These are phyloP conservation scores for Epizoanthus ramosus DNA, from an alignment of 92 coral and sea anemone genomes.

Conservation along the genomic window DNA sequence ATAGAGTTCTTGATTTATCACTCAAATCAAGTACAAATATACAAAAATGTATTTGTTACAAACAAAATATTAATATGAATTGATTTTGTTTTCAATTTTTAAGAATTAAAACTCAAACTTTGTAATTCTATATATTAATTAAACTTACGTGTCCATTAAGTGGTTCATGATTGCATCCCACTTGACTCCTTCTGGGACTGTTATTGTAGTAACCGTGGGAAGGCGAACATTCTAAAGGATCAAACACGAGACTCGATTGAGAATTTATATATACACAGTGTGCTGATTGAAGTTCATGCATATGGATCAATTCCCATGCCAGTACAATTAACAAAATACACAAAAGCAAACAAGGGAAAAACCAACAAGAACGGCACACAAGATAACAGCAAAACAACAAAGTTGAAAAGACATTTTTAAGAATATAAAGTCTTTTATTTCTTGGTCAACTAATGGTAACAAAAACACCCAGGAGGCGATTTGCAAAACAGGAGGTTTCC, in stretches of 20 bases:
- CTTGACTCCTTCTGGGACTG: slow-evolving; percentile 90
- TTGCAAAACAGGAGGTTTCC: too few relatives aligned
- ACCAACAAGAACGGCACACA: too few relatives aligned
- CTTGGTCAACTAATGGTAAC: not conserved
- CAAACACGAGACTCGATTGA: not conserved
- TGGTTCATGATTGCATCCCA: slow-evolving; percentile 85
- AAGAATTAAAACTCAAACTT: too few relatives aligned
- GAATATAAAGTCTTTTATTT: not conserved
- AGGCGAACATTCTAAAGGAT: slow-evolving; percentile 62
- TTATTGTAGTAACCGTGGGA: slow-evolving; percentile 87
- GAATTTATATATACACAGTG: too few relatives aligned
- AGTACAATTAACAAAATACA: not conserved
- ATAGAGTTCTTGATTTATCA: not conserved
- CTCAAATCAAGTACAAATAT: too few relatives aligned
- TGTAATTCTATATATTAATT: not conserved
- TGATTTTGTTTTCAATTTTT: too few relatives aligned
- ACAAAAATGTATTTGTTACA: too few relatives aligned
- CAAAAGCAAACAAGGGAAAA: not conserved
- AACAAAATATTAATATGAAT: too few relatives aligned
- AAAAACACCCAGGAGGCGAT: too few relatives aligned
- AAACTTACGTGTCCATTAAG: slow-evolving; percentile 82
- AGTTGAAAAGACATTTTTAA: not conserved
- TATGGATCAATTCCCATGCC: not conserved
- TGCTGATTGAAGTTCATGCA: too few relatives aligned
- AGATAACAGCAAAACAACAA: not conserved